These are phyloP conservation scores for Haliclona indistincta DNA, from an alignment of 37 sponge, comb jelly and placozoan species.

Conservation along the genomic window DNA sequence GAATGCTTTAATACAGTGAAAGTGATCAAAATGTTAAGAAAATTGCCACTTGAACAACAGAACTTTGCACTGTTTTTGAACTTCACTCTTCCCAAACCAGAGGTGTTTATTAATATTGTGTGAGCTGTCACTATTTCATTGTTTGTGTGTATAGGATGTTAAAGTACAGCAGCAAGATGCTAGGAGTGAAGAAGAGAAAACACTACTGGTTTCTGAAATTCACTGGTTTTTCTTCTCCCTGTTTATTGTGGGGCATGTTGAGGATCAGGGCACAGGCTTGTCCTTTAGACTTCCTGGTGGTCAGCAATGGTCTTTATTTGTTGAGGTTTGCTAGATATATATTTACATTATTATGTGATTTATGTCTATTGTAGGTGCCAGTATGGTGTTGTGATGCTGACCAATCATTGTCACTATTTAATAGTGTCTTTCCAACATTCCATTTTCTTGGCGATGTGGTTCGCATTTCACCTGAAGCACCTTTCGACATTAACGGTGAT, in stretches of 20 bases:
- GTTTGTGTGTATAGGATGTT: no score
- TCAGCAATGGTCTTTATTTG: constrained; percentile 56
- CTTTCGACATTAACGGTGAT: constrained; percentile 54
- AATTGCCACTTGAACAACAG: constrained; percentile 6
- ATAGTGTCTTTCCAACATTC: constrained; percentile 54
- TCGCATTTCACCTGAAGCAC: constrained; percentile 17
- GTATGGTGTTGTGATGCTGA: no score
- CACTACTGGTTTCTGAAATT: no score
- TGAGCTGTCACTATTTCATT: no score
- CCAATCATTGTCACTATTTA: constrained; percentile 42
- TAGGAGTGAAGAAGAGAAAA: no score
- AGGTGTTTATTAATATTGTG: no score
- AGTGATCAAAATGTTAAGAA: constrained; percentile 41
- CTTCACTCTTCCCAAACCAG: constrained; percentile 70
- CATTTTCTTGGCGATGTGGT: constrained; percentile 48
- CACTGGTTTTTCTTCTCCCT: constrained; percentile 82
- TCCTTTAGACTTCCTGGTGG: constrained; percentile 68
- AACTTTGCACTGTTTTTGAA: constrained; percentile 61
- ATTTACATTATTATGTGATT: no score
- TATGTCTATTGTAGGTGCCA: no score
- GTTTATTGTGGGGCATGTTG: constrained; percentile 79
- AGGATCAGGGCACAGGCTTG: constrained; percentile 66
- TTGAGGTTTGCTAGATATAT: constrained; percentile 76
- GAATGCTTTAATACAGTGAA: constrained; percentile 55
- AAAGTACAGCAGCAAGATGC: no score